Base-by-base conservation (phyloP, 2,888 invertebrate genomes). In the Eupeodes latifasciatus region DNA sequence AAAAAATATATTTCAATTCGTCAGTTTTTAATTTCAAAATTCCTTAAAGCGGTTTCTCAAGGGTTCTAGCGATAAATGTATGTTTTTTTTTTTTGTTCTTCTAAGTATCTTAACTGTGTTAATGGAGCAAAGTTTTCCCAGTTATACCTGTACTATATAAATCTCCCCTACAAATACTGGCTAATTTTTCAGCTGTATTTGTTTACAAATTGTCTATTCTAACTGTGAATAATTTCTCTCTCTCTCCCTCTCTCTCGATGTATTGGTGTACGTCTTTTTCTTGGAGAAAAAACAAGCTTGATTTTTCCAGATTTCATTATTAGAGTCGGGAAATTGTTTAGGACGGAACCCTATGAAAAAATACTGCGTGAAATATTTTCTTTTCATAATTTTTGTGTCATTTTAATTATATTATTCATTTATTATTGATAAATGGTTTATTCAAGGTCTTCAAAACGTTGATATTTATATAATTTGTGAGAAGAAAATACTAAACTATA, bases 81-180 rank as follows among this genome's bases (percentile, higher is more conserved):
- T 71, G 59, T 12, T 75, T 81, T 80, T 61, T 80, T 61, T 71
- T 62, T 12, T 75, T 81, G 47, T 79, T 66, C 57, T 66, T 47
- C 57, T 76, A 64, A 71, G 81, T 88, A 51, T 53, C 84, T 81
- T 69, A 88, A 88, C 85, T 88, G 81, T 85, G 81, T 85, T 88
- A 85, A 78, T 88, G 78, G 85, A 88, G 78, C 88, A 88, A 88
- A 88, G 77, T 81, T 85, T 87, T 85, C 85, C 81, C 85, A 81
- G 74, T 53, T 75, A 78, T 81, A 85, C 80, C 84, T 82, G 67
- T 77, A 57, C 61, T 74, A 71, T 66, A 81, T 59, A 51, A 7
- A 49, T 61, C 62, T 67, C 71, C 64, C 61, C 47, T 44, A 75
- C 79, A 75, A 57, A 86, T 53, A 77, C 86, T 66, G 71, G 59